A percentile compares a stretch with the other conserved stretches of the same genome.
phyloP scores from a whole-genome alignment of 2,888 invertebrate genomes.

The Lordiphosa fenestrarum region DNA sequence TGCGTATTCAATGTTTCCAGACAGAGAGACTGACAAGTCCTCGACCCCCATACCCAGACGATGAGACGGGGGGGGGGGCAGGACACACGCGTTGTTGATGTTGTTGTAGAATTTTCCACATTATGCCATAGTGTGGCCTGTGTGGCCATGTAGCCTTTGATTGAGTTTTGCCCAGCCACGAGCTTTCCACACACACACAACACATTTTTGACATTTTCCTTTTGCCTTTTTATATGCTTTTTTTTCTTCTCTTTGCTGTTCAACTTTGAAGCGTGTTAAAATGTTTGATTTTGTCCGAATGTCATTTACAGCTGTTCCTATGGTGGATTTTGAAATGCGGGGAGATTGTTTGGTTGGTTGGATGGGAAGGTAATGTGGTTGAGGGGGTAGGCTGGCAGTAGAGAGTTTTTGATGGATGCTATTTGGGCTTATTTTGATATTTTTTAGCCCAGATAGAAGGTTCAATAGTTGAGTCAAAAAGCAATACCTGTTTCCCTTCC shows the following conservation, averaged over 20 bases:
- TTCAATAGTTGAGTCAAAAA: no score
- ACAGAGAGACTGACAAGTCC: constrained; percentile 43
- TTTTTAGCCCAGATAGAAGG: no score
- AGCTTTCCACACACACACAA: constrained; percentile 11
- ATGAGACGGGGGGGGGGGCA: constrained; percentile 42
- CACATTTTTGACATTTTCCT: constrained; percentile 62
- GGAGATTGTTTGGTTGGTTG: constrained; percentile 10
- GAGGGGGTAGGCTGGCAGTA: background rate
- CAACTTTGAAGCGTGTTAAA: constrained; percentile 73
- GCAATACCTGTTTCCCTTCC: no score
- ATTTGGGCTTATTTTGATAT: background rate
- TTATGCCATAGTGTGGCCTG: constrained; percentile 35
- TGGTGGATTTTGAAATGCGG: constrained; percentile 39
- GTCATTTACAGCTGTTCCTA: constrained; percentile 70
- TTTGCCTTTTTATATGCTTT: constrained; percentile 4
- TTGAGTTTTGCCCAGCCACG: constrained; percentile 36
- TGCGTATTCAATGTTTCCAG: constrained; percentile 74
- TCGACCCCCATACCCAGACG: constrained; percentile 19
- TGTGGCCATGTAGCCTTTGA: constrained; percentile 64
- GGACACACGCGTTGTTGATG: constrained; percentile 67
- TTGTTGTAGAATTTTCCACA: constrained; percentile 18
- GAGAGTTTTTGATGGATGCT: constrained; percentile 6
- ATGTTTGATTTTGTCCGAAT: constrained; percentile 73
- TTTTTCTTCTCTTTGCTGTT: constrained; percentile 1
- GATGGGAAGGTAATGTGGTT: background rate